Evolutionary conservation across 2,888 invertebrate genomes (phyloP), one percentile per base, ranked within the genome.

Genomic region (Mimas tiliae): DNA sequence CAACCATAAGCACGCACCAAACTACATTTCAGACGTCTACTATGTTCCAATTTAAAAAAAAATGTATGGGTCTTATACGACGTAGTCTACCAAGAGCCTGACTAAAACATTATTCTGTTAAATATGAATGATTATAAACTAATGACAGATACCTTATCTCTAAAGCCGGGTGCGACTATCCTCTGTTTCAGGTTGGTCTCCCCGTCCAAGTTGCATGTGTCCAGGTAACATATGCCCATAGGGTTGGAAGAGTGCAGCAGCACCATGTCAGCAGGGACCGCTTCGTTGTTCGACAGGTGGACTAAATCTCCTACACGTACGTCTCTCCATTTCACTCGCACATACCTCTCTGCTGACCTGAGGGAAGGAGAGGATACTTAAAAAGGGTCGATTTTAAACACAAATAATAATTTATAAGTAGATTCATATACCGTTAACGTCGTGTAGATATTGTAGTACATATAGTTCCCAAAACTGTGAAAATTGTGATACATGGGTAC

Each of bases 171-270:
- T n/a, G 96, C 96, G 58, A 98, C 97, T 85, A 97, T 96, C 74
- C 99, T 95, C 84, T 98, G 98, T 87, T 99, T 99, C 70, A 99
- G 94, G 91, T 99, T 99, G 58, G 98, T 97, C 91, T 99, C 99
- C 11, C 99, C 99, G 83, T 99, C 99, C 81, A 99, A 94, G 91
- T 99, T 99, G 83, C 98, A 98, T 0, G 99, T 99, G 90, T 99
- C 99, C 74, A 99, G 96, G 90, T 98, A 98, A 85, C 98, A 98
- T 68, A 97, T 94, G 52, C 99, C 99, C 81, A 96, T 95, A 9
- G 96, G 95, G 90, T 98, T 98, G 79, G 98, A 98, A 67, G 98
- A 97, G 78, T 97, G 95, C 69, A 99, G 94, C 67, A 99, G 92
- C 69, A 99, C 94, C 83, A 99, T 96, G 89, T 99, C 99, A 0